Conservation (phyloP, 2,888 invertebrate genomes). For the Latrodectus hesperus region DNA sequence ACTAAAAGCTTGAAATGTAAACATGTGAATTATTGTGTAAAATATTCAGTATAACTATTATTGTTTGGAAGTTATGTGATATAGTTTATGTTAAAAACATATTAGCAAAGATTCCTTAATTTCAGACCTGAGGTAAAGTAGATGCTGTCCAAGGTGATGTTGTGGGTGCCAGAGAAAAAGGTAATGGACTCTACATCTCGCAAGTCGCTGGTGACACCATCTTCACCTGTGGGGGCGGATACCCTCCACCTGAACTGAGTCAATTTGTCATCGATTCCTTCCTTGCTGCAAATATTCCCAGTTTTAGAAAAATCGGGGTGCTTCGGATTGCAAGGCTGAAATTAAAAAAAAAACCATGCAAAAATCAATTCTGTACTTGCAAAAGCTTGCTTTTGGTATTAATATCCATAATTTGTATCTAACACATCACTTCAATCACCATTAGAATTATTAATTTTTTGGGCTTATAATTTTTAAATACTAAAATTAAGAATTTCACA, state of each 20-base stretch:
- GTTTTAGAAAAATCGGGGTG: slow-evolving; percentile 74
- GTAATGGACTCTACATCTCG: slow-evolving; percentile 74
- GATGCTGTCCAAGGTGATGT: slow-evolving; percentile 75
- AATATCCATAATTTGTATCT: too few relatives aligned
- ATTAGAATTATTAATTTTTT: too few relatives aligned
- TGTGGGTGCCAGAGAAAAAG: slow-evolving; percentile 74
- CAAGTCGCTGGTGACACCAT: slow-evolving; percentile 73
- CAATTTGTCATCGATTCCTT: slow-evolving; percentile 74
- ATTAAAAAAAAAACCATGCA: background rate
- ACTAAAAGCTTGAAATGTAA: too few relatives aligned
- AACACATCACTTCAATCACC: too few relatives aligned
- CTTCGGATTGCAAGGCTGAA: slow-evolving; percentile 74
- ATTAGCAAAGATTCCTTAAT: too few relatives aligned
- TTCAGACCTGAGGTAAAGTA: slow-evolving; percentile 74
- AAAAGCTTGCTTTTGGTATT: background rate
- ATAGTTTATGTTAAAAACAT: too few relatives aligned
- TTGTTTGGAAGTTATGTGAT: too few relatives aligned
- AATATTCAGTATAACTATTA: too few relatives aligned
- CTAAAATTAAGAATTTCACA: too few relatives aligned
- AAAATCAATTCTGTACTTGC: background rate
- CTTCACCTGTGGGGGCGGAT: slow-evolving; percentile 73
- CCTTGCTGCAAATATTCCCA: slow-evolving; percentile 72
- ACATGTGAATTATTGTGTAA: too few relatives aligned
- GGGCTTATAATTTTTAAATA: too few relatives aligned
- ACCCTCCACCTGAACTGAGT: slow-evolving; percentile 75